Conservation (phyloP, 2,113 vertebrate species). For the Corydoras maculifer region DNA sequence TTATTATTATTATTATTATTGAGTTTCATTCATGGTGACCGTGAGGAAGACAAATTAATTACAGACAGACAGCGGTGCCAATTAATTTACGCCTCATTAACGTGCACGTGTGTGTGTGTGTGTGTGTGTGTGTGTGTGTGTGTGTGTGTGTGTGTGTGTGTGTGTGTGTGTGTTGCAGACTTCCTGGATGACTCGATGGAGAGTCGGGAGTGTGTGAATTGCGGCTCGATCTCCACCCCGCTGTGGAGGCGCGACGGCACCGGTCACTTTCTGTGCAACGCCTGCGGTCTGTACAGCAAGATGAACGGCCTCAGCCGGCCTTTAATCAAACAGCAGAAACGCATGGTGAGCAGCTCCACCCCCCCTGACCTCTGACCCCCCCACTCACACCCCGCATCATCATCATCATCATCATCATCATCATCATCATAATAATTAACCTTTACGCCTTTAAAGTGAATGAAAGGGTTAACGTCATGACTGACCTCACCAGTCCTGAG, state of each 20-base stretch:
- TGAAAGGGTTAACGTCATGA: too few species aligned
- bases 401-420: too few species aligned
- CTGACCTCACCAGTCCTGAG: too few species aligned
- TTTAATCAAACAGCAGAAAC: constrained; percentile 95
- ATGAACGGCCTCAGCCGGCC: constrained; percentile 98
- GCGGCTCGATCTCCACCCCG: constrained; percentile 95
- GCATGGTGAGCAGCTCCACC: constrained; percentile 77
- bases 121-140: constrained; percentile 17
- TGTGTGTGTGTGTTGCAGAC: constrained; percentile 61
- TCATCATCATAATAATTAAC: too few species aligned
- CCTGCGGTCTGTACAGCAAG: constrained; percentile 98
- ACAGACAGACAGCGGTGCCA: not conserved
- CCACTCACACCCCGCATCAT: not conserved
- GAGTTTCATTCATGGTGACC: not conserved
- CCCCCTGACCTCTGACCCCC: not conserved
- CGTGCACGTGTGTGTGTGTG: constrained; percentile 10
- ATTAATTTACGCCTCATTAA: constrained; percentile 32
- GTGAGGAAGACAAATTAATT: not conserved
- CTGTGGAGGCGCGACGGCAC: constrained; percentile 97
- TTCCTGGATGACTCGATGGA: constrained; percentile 90
- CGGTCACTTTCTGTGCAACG: constrained; percentile 97
- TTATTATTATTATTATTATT: not conserved
- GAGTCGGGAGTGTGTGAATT: constrained; percentile 95
- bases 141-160: constrained; percentile 35
- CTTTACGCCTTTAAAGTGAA: too few species aligned